Percentiles rank a stretch among this genome's conserved stretches.
Evolutionary conservation across 2,113 vertebrate species (phyloP).

Genomic region (Myocastor coypus): DNA sequence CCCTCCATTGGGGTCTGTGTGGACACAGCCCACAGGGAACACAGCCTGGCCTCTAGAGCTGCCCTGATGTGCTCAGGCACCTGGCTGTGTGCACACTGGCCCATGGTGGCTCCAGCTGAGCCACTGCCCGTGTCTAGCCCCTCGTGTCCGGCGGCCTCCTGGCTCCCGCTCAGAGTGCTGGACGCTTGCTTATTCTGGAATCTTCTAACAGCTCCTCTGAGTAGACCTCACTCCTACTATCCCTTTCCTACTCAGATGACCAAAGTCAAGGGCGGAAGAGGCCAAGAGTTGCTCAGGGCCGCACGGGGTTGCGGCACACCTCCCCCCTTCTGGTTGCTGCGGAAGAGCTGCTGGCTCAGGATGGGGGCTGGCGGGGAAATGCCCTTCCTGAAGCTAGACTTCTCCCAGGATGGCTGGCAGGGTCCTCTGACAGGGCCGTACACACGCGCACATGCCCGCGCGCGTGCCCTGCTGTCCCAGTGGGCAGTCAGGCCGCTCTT

Average conservation of each 20-base stretch:
- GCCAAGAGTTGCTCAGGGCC: accelerated
- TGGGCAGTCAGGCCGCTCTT: not conserved
- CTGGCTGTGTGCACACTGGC: not conserved
- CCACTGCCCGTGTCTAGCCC: not conserved
- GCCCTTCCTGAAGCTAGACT: accelerated
- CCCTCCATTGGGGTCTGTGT: not conserved
- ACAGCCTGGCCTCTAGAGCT: no score
- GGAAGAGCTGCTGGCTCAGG: no score
- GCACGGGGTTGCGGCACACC: accelerated
- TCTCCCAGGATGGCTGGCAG: not conserved
- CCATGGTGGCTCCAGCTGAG: not conserved
- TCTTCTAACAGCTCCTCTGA: no score
- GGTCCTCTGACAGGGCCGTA: not conserved
- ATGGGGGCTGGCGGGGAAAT: not conserved
- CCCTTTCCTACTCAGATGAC: not conserved
- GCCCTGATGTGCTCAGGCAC: accelerated
- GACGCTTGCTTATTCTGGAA: accelerated
- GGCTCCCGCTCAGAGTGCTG: not conserved
- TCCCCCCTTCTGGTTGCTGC: accelerated
- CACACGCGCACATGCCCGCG: no score
- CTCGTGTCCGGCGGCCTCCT: not conserved
- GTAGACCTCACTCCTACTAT: not conserved
- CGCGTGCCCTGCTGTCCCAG: not conserved
- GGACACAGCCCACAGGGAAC: accelerated
- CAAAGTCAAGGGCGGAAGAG: not conserved